These are phyloP conservation scores for Microcaecilia unicolor DNA, from an alignment of 2,797 vertebrate genomes.

Conservation along the genomic window DNA sequence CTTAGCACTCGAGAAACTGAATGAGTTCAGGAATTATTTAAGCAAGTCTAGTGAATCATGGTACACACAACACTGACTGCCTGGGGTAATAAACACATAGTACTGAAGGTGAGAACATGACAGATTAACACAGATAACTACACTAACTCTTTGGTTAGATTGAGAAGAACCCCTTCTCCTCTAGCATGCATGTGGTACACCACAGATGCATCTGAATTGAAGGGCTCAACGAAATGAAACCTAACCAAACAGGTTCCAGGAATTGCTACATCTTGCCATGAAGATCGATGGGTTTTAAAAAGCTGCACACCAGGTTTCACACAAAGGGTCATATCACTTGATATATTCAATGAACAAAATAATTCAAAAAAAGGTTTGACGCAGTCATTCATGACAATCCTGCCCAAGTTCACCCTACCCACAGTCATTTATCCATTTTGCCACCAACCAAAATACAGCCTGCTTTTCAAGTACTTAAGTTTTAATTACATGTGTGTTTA, in stretches of 20 bases:
- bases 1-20: conserved; percentile 8
- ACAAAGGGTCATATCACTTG: conserved; percentile 2
- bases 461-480: too few relatives aligned
- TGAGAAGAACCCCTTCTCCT: too few relatives aligned
- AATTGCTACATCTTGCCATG: not conserved
- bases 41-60: not conserved
- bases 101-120: too few relatives aligned
- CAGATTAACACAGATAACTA: conserved; percentile 4
- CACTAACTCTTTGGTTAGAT: conserved; percentile 5
- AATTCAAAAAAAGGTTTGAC: accelerated
- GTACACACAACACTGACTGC: not conserved
- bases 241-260: not conserved
- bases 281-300: not conserved
- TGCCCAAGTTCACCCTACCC: not conserved
- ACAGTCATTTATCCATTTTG: too few relatives aligned
- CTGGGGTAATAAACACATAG: too few relatives aligned
- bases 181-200: too few relatives aligned
- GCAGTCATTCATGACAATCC: accelerated
- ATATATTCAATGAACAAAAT: not conserved
- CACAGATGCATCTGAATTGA: too few relatives aligned
- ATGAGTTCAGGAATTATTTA: conserved; percentile 12
- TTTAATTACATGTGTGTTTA: too few relatives aligned
- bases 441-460: too few relatives aligned
- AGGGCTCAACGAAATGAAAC: not conserved
- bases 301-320: not conserved